Evolutionary conservation across 2,888 invertebrate genomes (phyloP), one percentile per base, ranked within the genome.

Genomic region (Zhengitettix transpicula): DNA sequence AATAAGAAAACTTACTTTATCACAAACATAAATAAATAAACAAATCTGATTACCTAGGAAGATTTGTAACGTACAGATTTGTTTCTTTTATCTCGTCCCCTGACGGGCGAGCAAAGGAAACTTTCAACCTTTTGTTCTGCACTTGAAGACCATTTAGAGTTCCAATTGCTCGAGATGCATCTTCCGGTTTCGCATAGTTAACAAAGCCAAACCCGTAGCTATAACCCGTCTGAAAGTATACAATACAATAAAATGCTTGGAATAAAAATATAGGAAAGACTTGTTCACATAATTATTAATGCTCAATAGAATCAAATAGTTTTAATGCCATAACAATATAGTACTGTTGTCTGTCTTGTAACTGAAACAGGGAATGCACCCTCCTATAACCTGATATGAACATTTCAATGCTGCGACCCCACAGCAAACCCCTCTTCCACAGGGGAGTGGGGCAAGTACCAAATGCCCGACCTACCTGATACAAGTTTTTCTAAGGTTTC

Each of bases 201-300:
- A 95, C 92, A 75, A 96, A 96, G 52, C 94, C 96, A 75, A 94
- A 96, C 52, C 96, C 96, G 74, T 89, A 95, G 75, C 94, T 94
- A 78, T 95, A 95, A 56, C 93, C 93, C 73, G 94, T 93, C 82
- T 89, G 59, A 42, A 59, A 15, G 12, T 14, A 58, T 42, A 52
- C 2, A 47, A 47, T 8, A 47, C 47, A 47, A 14, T 14, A 47
- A 1, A 53, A 53, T 16, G 12, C 1, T 16, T n/a, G 3, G 3
- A 28, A n/a, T n/a, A 52, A 52, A 52, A 52, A 10, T 11, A 56
- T n/a, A 11, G 17, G 40, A 57, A 47, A 47, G 11, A 15, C 3
- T 16, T 14, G n/a, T 47, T 47, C 8, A n/a, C 3, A 47, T n/a
- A n/a, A n/a, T n/a, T n/a, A n/a, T n/a, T n/a, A n/a, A n/a, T n/a